phyloP scores from a whole-genome alignment of 2,797 vertebrate genomes.

The Amazona finschi region DNA sequence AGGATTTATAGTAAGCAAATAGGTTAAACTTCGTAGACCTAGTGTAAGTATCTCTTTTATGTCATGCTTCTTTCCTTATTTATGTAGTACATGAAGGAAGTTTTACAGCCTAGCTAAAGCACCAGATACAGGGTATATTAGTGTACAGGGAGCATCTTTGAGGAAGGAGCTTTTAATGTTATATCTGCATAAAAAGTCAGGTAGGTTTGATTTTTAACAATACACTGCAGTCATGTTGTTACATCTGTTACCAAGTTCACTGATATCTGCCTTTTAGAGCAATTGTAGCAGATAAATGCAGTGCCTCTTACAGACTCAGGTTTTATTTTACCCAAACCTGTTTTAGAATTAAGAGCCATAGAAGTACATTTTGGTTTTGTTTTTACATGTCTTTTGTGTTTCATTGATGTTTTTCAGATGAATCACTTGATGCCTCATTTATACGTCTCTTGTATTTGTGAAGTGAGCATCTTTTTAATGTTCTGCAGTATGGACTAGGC shows the following conservation, averaged over 20 bases:
- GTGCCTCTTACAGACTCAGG: not conserved
- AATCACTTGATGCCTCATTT: not conserved
- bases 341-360: not conserved
- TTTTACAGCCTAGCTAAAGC: not conserved
- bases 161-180: not conserved
- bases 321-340: not conserved
- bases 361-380: not conserved
- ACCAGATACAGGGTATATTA: not conserved
- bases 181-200: not conserved
- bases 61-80: not conserved
- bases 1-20: not conserved
- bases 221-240: not conserved
- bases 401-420: not conserved
- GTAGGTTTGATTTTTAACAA: slow-evolving; percentile 16
- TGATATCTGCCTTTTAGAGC: not conserved
- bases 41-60: not conserved
- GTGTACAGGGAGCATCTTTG: not conserved
- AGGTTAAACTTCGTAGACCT: not conserved
- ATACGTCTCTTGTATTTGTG: not conserved
- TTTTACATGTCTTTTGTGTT: not conserved
- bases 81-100: not conserved
- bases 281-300: not conserved
- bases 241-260: slow-evolving; percentile 16
- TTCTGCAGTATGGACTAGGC: not conserved
- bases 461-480: not conserved